Evolutionary conservation across 2,888 invertebrate species (phyloP).

Genomic region (Cordilura impudica): DNA sequence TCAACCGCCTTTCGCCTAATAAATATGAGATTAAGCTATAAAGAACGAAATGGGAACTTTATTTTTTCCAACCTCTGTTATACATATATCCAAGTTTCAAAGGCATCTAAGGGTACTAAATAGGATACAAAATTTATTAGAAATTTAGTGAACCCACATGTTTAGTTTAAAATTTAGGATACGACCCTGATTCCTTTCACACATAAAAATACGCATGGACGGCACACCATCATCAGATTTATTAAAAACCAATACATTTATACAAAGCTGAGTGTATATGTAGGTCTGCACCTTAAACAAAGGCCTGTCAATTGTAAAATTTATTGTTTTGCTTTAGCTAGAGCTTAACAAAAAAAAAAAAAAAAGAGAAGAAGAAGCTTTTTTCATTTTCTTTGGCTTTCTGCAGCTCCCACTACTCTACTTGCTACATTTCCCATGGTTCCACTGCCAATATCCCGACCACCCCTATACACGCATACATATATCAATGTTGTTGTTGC

Average conservation of each 20-base stretch:
- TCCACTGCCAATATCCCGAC: not conserved
- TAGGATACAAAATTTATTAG: too few relatives aligned
- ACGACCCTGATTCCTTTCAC: not conserved
- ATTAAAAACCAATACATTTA: not conserved
- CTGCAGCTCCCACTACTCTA: not conserved
- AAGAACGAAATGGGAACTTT: too few relatives aligned
- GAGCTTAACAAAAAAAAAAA: constrained; percentile 6
- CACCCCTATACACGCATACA: too few relatives aligned
- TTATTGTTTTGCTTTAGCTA: constrained; percentile 34
- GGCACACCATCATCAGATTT: not conserved
- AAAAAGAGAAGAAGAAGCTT: not conserved
- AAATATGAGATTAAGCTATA: too few relatives aligned
- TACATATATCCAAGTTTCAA: too few relatives aligned
- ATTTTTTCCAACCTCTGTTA: too few relatives aligned
- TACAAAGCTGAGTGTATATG: not conserved
- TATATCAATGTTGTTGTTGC: not conserved
- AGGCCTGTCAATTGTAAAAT: constrained; percentile 53
- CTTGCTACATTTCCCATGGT: not conserved
- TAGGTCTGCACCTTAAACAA: constrained; percentile 45
- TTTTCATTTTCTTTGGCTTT: not conserved
- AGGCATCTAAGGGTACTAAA: too few relatives aligned
- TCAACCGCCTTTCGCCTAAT: too few relatives aligned
- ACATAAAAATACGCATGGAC: not conserved
- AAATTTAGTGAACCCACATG: too few relatives aligned
- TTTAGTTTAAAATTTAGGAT: not conserved